Base-by-base conservation (phyloP, 2,888 invertebrate genomes). In the Kuschelorhynchus macadamiae region DNA sequence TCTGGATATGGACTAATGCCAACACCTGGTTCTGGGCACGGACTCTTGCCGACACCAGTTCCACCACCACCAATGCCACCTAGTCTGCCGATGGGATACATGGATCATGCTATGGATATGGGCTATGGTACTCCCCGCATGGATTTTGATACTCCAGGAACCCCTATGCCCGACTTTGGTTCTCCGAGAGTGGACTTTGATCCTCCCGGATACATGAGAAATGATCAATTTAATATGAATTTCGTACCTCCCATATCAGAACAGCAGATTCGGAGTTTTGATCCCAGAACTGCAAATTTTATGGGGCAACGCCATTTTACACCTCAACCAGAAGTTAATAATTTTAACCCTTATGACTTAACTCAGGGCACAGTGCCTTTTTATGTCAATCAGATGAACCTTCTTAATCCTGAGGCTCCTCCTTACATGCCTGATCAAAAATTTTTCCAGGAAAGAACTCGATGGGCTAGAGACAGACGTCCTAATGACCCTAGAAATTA, bases 401-500 rank as follows among this genome's bases (percentile, higher is more conserved):
- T 25, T 1, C 7, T 55, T 14, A 14, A 25, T 21, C 33, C 39
- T 32, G 50, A 60, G 8, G 17, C 39, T n/a, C 55, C 59, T 14
- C 53, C 30, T n/a, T 68, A 56, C 25, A 53, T 52, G 32, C 14
- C 32, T 4, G 69, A 66, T 11, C 67, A 67, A 41, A 25, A 36
- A 4, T 65, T 50, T 53, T 53, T 65, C 11, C 66, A 64, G 1
- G 57, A 64, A 17, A 21, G 65, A 18, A 17, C 16, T 7, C 70
- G 70, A 67, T 70, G 73, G 63, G 50, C 67, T 42, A 32, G 62
- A n/a, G 71, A 71, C 3, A 53, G 33, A 7, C 66, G 71, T 18
- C 56, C 63, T 7, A 53, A 74, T 33, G 75, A 75, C 49, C 76
- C 78, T 11, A 68, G 73, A 66, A 77, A 69, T n/a, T 77, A 78